Base-by-base conservation (phyloP, 2,113 vertebrate species). In the Melozone crissalis region DNA sequence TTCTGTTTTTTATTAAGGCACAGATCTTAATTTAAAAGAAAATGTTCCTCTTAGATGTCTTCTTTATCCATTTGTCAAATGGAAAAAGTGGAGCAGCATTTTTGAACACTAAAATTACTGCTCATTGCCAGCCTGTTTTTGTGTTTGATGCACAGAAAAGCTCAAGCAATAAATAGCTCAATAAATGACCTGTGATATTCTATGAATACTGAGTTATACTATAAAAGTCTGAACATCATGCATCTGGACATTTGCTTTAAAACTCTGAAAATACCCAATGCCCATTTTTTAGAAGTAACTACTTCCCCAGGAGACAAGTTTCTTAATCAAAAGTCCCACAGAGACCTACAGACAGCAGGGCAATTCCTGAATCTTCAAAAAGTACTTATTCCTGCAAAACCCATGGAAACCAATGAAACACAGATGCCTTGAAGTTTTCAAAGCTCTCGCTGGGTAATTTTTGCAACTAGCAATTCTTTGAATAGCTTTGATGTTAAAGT, bases 361-460 rank as follows among this genome's bases (percentile, higher is more conserved):
- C 55, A 85, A 30, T 52, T 86, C 46, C 39, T 74, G 59, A 51
- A 65, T 69, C 68, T 88, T 96, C 79, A 91, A 17, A 94, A 83
- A 51, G 31, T 83, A 27, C 63, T 83, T 77, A 66, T 69, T 49
- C n/a, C 20, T 57, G 22, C 20, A 77, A 88, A 76, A 80, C 14
- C 21, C 62, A 43, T 33, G 63, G 75, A 90, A 95, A 84, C 68
- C 35, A 62, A 55, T 49, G 16, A 49, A 84, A 51, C n/a, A 57
- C 15, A 68, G 18, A 31, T 59, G 4, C 44, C 84, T 92, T 81
- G 84, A 93, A 75, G 26, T 89, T 91, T 76, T 84, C 74, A 91
- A 95, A 94, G 46, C 26, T 84, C 74, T 76, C 89, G 43, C 66
- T 75, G 43, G 54, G 49, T 73, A 65, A 66, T 87, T 94, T 91